Evolutionary conservation across 2,113 vertebrate genomes (phyloP).

Genomic region (Malurus cyaneus): DNA sequence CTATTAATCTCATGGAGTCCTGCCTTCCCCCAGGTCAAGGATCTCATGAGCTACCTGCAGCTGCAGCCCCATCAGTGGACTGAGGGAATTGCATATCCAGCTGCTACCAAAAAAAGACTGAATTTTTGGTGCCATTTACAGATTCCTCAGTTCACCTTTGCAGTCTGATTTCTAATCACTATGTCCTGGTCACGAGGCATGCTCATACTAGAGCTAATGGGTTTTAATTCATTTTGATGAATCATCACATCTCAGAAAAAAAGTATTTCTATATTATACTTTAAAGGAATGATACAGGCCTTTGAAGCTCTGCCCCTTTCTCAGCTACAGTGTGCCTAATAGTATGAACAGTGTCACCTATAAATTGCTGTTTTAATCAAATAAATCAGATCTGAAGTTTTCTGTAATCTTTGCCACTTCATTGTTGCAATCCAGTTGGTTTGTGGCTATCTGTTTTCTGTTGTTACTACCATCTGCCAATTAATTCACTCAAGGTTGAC

Average conservation of each 20-base stretch:
- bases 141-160: neutral
- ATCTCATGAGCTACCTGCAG: neutral
- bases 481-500: neutral
- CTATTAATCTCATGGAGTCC: neutral
- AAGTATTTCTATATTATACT: neutral
- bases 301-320: neutral
- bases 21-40: neutral
- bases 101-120: neutral
- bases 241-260: neutral
- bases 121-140: neutral
- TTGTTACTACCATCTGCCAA: neutral
- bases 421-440: neutral
- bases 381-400: neutral
- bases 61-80: neutral
- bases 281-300: neutral
- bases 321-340: neutral
- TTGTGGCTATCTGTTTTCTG: neutral
- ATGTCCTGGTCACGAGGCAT: rapidly evolving
- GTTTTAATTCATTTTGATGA: neutral
- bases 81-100: neutral
- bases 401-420: neutral
- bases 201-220: neutral
- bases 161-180: neutral
- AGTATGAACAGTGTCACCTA: neutral
- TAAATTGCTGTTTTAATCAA: neutral